Evolutionary conservation across 2,888 invertebrate genomes (phyloP).

Genomic region (Gymnosoma rotundatum): DNA sequence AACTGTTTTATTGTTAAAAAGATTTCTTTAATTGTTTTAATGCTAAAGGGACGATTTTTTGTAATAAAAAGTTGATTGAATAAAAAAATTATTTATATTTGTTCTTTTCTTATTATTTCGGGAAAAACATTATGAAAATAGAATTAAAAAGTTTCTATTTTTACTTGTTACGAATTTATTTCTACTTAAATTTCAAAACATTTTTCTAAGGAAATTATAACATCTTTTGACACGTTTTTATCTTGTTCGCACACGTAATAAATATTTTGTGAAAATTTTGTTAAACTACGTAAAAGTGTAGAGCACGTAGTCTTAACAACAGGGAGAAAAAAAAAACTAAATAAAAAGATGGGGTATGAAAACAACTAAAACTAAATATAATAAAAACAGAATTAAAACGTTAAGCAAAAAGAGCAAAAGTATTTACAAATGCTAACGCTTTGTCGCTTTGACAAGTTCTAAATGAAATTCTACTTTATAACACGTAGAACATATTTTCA

Average conservation of each 20-base stretch:
- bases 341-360: slow-evolving; percentile 37
- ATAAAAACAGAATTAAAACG: slow-evolving; percentile 20
- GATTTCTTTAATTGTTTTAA: slow-evolving; percentile 19
- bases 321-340: not conserved
- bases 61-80: not conserved
- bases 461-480: not conserved
- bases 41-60: not conserved
- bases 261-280: slow-evolving; percentile 58
- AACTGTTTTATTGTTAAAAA: slow-evolving; percentile 36
- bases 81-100: slow-evolving; percentile 17
- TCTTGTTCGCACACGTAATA: slow-evolving; percentile 60
- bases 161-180: slow-evolving; percentile 25
- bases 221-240: slow-evolving; percentile 60
- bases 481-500: no score
- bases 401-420: slow-evolving; percentile 6
- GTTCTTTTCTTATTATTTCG: not conserved
- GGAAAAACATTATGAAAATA: slow-evolving; percentile 52
- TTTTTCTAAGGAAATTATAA: slow-evolving; percentile 19
- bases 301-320: slow-evolving; percentile 44
- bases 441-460: no score
- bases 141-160: slow-evolving; percentile 60
- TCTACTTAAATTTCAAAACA: slow-evolving; percentile 30
- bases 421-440: no score
- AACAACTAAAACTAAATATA: slow-evolving; percentile 31
- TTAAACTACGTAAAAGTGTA: slow-evolving; percentile 47